These are phyloP conservation scores for Notocelia uddmanniana DNA, from an alignment of 2,888 invertebrate genomes.

Conservation along the genomic window DNA sequence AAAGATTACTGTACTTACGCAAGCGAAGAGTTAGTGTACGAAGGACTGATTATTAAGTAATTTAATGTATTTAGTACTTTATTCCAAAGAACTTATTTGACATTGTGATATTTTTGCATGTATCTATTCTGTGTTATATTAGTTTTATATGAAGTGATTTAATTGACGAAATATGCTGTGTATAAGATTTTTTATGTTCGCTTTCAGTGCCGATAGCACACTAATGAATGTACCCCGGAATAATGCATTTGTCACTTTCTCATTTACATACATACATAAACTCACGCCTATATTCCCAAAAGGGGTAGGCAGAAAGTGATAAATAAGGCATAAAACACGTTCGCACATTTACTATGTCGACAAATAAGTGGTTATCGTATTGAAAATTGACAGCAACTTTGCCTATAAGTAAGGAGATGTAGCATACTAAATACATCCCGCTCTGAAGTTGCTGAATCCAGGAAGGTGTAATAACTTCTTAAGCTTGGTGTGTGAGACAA, in stretches of 20 bases:
- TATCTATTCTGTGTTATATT: slow-evolving; percentile 47
- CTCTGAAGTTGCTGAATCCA: too few relatives aligned
- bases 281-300: too few relatives aligned
- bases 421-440: too few relatives aligned
- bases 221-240: not conserved
- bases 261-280: too few relatives aligned
- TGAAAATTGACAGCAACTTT: not conserved
- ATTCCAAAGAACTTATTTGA: slow-evolving; percentile 67
- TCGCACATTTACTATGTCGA: not conserved
- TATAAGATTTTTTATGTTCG: slow-evolving; percentile 2
- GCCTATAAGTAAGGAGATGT: not conserved
- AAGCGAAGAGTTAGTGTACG: slow-evolving; percentile 22
- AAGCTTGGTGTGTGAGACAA: not conserved
- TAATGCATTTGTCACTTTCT: not conserved
- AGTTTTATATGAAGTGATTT: slow-evolving; percentile 52
- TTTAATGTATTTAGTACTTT: slow-evolving; percentile 40
- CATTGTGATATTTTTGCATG: slow-evolving; percentile 66
- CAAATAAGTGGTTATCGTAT: not conserved
- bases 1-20: not conserved
- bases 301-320: not conserved
- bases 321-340: not conserved
- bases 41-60: slow-evolving; percentile 45
- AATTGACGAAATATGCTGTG: slow-evolving; percentile 41
- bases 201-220: not conserved
- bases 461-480: too few relatives aligned